A percentile compares a stretch with the other conserved stretches of the same genome.
Conservation (phyloP, 2,797 vertebrate genomes). For the Antennarius maculatus region DNA sequence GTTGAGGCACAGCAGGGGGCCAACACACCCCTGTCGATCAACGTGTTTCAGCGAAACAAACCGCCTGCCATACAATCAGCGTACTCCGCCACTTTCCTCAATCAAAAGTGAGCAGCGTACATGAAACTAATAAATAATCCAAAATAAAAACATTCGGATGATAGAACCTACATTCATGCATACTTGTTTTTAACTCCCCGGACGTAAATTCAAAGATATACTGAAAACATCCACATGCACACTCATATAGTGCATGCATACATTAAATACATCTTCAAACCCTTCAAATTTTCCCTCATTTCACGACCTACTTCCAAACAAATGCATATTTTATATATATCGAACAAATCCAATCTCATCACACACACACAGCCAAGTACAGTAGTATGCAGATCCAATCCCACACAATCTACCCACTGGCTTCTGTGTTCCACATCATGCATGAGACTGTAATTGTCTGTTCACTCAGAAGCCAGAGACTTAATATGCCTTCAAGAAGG, state of each 20-base stretch:
- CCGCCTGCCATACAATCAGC: conserved; percentile 16
- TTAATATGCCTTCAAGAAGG: conserved; percentile 49
- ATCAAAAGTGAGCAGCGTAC: neutral
- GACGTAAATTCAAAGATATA: too few relatives aligned
- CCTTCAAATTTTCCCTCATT: conserved; percentile 13
- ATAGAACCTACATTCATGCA: neutral
- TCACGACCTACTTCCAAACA: conserved; percentile 54
- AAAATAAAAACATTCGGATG: neutral
- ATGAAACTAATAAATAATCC: neutral
- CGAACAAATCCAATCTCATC: conserved; percentile 36
- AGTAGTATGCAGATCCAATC: conserved; percentile 62
- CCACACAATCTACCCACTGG: conserved; percentile 67
- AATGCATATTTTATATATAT: conserved; percentile 60
- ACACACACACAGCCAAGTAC: conserved; percentile 39
- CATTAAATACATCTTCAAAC: conserved; percentile 18
- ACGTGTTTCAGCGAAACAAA: conserved; percentile 29
- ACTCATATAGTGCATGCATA: neutral
- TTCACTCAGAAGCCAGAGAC: conserved; percentile 24
- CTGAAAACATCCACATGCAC: neutral
- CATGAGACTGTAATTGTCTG: conserved; percentile 40
- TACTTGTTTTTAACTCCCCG: too few relatives aligned
- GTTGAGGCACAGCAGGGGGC: conserved; percentile 69
- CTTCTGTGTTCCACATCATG: conserved; percentile 40
- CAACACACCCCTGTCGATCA: conserved; percentile 71
- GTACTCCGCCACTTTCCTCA: neutral